These are phyloP conservation scores for Ennomos fuscantarius DNA, from an alignment of 2,888 invertebrate genomes.

Conservation along the genomic window DNA sequence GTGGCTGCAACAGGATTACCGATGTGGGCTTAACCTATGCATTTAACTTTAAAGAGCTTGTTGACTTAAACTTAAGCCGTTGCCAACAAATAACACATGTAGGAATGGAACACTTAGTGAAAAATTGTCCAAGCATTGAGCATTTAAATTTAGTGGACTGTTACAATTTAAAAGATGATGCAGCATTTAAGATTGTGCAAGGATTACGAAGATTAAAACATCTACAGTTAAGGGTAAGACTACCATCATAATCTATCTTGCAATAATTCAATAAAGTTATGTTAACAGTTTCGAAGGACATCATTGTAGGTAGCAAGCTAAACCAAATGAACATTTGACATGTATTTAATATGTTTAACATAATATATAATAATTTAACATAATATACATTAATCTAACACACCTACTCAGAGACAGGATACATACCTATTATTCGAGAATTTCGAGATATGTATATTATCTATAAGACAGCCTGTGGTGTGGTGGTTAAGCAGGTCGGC, in stretches of 20 bases:
- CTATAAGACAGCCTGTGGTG: too few species aligned
- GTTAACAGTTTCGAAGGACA: too few species aligned
- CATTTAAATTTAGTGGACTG: constrained; percentile 88
- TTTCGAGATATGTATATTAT: too few species aligned
- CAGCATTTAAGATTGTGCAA: constrained; percentile 59
- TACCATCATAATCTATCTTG: background rate
- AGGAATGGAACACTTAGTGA: constrained; percentile 87
- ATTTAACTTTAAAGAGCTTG: constrained; percentile 87
- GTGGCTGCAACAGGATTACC: constrained; percentile 89
- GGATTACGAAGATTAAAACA: constrained; percentile 79
- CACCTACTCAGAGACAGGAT: too few species aligned
- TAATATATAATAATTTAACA: too few species aligned
- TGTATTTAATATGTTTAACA: too few species aligned
- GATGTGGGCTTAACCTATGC: constrained; percentile 89
- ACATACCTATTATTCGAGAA: too few species aligned
- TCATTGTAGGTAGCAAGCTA: too few species aligned
- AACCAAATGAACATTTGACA: too few species aligned
- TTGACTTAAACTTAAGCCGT: constrained; percentile 86
- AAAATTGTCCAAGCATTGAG: constrained; percentile 89
- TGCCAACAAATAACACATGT: constrained; percentile 89
- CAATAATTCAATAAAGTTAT: too few species aligned
- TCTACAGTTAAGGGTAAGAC: constrained; percentile 84
- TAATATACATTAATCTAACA: too few species aligned
- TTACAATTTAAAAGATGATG: constrained; percentile 88
- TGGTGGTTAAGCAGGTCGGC: too few species aligned